Evolutionary conservation across 2,113 vertebrate species (phyloP).

Genomic region (Gymnocephalus cernua): DNA sequence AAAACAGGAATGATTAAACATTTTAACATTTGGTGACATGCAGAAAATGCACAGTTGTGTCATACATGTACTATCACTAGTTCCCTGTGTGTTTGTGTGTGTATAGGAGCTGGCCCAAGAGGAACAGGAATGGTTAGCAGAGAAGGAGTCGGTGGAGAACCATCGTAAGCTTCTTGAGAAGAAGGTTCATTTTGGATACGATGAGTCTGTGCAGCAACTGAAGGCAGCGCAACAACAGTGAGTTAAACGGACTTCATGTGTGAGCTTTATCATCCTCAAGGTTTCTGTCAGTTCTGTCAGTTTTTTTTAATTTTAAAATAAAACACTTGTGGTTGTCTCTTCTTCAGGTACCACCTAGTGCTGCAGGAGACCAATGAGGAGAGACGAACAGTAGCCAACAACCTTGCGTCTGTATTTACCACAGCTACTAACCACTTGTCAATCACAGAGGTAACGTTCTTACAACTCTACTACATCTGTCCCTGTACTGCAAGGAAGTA

Average conservation of each 20-base stretch:
- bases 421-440: constrained; percentile 77
- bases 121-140: constrained; percentile 81
- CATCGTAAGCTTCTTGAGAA: constrained; percentile 81
- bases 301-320: neutral
- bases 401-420: constrained; percentile 75
- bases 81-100: constrained; percentile 29
- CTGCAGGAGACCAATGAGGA: constrained; percentile 85
- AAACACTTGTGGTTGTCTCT: constrained; percentile 6
- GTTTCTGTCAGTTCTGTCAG: neutral
- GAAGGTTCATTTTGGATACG: constrained; percentile 80
- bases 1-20: neutral
- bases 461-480: neutral
- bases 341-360: constrained; percentile 83
- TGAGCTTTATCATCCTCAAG: neutral
- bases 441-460: constrained; percentile 77
- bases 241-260: constrained; percentile 38
- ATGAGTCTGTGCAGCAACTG: constrained; percentile 79
- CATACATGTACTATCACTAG: neutral
- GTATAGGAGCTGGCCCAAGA: constrained; percentile 78
- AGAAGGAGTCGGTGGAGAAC: constrained; percentile 79
- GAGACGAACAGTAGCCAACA: constrained; percentile 79
- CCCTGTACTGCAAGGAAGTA: neutral
- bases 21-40: neutral
- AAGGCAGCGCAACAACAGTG: constrained; percentile 84
- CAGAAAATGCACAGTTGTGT: neutral